Base-by-base conservation (phyloP, 2,888 invertebrate genomes). In the Calameuta pallipes region DNA sequence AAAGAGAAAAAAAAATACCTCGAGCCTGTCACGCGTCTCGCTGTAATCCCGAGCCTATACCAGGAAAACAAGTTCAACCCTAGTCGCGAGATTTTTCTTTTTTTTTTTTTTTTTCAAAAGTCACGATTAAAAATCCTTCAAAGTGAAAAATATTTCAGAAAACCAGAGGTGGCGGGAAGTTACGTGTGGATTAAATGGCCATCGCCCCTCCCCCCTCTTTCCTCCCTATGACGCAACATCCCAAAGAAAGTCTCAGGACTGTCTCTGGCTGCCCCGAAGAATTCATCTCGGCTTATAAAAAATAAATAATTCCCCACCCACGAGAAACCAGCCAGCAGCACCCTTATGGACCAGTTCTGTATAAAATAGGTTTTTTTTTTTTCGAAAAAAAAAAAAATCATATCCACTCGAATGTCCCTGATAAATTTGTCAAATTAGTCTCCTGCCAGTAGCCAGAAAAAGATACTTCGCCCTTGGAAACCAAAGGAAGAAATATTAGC, bases 121-220 rank as follows among this genome's bases (percentile, higher is more conserved):
- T 3, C 11, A 12, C 71, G 31, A 71, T 71, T 71, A 71, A 71
- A 71, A 30, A 71, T 33, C 13, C 71, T 71, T 13, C 4, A 71
- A 71, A 71, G 71, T 71, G 31, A 12, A 71, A 71, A 30, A 71
- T 78, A 84, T 82, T 56, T 56, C 1, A 56, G 9, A 2, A 56
- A 23, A 4, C 6, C 41, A 1, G 1, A 1, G 15, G 1, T 1
- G 9, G 23, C 23, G 4, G 23, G 23, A 56, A 23, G 41, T 23
- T 23, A 9, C 9, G 23, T 56, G 15, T 23, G 23, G 23, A 56
- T 56, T 23, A 23, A 23, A 6, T 56, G 41, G 41, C 9, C 15
- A 0, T 0, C 23, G 0, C 23, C 41, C 41, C 41, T 6, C 23
- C 6, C 41, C 41, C 41, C 1, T 1, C 41, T 4, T 2, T 9